These are phyloP conservation scores for Rhinoptilus africanus DNA, from an alignment of 2,113 vertebrate genomes.

Conservation along the genomic window DNA sequence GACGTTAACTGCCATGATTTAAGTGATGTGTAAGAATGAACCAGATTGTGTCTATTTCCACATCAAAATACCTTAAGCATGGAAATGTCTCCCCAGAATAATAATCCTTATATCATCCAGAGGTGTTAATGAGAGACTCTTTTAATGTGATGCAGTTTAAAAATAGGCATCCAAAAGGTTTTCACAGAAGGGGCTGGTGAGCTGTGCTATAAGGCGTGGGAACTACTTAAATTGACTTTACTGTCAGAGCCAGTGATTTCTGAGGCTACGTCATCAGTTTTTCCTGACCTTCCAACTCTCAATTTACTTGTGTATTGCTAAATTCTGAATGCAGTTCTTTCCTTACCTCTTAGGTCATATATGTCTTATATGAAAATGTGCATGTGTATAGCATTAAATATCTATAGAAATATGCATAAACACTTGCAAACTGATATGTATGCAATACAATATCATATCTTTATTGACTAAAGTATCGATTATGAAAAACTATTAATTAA, in stretches of 20 bases:
- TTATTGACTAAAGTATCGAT: background rate
- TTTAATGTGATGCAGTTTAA: background rate
- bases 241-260: background rate
- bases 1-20: background rate
- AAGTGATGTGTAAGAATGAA: background rate
- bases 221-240: background rate
- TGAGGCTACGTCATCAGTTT: background rate
- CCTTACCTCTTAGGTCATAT: background rate
- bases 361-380: background rate
- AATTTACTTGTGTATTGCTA: background rate
- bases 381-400: background rate
- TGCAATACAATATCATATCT: background rate
- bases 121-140: background rate
- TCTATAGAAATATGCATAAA: background rate
- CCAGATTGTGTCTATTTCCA: background rate
- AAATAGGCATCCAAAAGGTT: background rate
- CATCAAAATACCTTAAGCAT: background rate
- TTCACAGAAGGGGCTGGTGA: background rate
- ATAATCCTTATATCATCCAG: background rate
- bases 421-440: background rate
- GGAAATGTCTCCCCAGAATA: background rate
- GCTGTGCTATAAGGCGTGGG: background rate
- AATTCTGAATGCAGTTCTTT: background rate
- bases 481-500: background rate
- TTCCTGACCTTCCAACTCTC: background rate